phyloP scores from a whole-genome alignment of 2,797 vertebrate species.

The Toxotes lorentzi region DNA sequence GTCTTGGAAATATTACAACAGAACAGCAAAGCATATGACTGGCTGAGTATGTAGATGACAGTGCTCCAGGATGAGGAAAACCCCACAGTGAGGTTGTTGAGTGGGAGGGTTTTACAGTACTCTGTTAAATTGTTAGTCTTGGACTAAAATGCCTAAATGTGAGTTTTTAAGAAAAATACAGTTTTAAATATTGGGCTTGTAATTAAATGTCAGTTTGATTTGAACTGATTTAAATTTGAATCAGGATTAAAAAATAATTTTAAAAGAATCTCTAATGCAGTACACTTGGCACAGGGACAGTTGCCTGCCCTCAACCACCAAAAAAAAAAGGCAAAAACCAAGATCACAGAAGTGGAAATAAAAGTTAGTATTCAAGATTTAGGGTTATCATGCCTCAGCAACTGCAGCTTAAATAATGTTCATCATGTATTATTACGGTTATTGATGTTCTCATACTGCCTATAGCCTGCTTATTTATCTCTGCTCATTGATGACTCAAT shows the following conservation, averaged over 20 bases:
- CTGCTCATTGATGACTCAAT: constrained; percentile 62
- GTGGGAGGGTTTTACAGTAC: background rate
- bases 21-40: background rate
- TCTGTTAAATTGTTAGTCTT: background rate
- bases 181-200: background rate
- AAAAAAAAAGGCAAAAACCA: constrained; percentile 15
- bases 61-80: background rate
- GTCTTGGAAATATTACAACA: constrained; percentile 14
- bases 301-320: background rate
- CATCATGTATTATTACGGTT: constrained; percentile 56
- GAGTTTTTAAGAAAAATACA: background rate
- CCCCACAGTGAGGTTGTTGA: background rate
- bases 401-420: constrained; percentile 47
- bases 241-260: background rate
- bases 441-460: constrained; percentile 58
- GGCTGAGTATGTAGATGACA: background rate
- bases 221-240: background rate
- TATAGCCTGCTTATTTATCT: constrained; percentile 66
- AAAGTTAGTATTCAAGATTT: constrained; percentile 38
- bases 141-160: background rate
- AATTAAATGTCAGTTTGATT: background rate
- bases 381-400: constrained; percentile 43
- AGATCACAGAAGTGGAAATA: constrained; percentile 35
- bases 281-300: background rate
- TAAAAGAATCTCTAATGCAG: background rate